These are phyloP conservation scores for Xestoiulus laeticollis DNA, from an alignment of 2,888 invertebrate genomes.

Conservation along the genomic window DNA sequence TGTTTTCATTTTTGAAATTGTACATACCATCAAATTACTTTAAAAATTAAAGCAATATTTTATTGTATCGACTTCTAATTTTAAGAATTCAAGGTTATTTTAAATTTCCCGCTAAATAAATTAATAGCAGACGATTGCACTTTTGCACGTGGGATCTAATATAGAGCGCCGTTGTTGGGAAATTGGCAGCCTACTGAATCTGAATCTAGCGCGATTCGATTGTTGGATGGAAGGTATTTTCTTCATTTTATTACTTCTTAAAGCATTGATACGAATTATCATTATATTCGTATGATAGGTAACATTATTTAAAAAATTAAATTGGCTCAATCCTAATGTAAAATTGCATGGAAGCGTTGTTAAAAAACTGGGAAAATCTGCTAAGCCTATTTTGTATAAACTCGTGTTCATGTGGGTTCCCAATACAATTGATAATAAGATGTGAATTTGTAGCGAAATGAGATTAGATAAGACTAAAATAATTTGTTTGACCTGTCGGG, in stretches of 20 bases:
- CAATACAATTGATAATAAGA: no score
- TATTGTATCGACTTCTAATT: no score
- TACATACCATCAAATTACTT: no score
- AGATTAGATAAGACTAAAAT: no score
- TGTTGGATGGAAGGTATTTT: conserved; percentile 3
- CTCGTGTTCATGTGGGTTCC: not conserved
- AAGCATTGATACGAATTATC: not conserved
- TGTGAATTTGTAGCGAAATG: no score
- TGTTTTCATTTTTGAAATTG: no score
- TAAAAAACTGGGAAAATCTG: not conserved
- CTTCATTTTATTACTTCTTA: not conserved
- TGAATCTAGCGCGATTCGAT: not conserved
- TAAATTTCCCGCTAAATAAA: not conserved
- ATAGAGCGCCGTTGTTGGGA: not conserved
- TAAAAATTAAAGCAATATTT: no score
- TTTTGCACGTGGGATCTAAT: not conserved
- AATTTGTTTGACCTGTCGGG: not conserved
- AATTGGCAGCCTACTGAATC: no score
- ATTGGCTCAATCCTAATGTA: not conserved
- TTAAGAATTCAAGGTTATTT: not conserved
- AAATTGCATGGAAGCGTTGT: not conserved
- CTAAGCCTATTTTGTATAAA: not conserved
- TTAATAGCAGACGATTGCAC: not conserved
- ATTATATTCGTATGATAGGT: not conserved
- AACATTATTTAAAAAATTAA: not conserved